These are phyloP conservation scores for Eupleurogrammus muticus DNA, from an alignment of 2,797 vertebrate genomes.

Conservation along the genomic window DNA sequence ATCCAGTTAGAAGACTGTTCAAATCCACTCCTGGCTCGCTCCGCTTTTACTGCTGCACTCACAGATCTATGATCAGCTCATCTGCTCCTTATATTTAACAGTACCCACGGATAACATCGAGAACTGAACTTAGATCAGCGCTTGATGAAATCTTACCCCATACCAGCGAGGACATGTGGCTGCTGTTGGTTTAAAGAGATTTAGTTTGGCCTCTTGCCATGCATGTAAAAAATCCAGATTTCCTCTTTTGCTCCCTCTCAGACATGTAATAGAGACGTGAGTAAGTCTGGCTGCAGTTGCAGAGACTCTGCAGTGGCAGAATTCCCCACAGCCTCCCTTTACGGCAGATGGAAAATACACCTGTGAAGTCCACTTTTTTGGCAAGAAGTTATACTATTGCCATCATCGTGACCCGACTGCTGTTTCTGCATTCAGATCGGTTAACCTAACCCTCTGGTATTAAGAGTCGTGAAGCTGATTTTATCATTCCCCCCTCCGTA, in stretches of 20 bases:
- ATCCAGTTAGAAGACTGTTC: constrained; percentile 65
- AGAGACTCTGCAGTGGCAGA: constrained; percentile 53
- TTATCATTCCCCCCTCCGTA: constrained; percentile 7
- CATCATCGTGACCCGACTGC: constrained; percentile 40
- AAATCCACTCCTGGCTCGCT: constrained; percentile 69
- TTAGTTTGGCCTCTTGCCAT: constrained; percentile 77
- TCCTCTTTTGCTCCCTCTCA: constrained; percentile 70
- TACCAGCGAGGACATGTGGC: constrained; percentile 73
- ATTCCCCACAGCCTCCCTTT: constrained; percentile 49
- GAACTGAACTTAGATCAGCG: constrained; percentile 72
- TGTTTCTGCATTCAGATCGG: constrained; percentile 49
- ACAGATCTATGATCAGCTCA: constrained; percentile 67
- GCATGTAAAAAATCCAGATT: constrained; percentile 81
- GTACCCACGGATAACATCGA: constrained; percentile 70
- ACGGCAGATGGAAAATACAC: constrained; percentile 75
- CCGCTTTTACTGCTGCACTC: constrained; percentile 39
- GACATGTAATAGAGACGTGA: constrained; percentile 75
- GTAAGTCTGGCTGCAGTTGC: constrained; percentile 62
- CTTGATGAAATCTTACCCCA: constrained; percentile 70
- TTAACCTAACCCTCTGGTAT: constrained; percentile 31
- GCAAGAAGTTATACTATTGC: constrained; percentile 40
- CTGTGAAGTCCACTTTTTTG: constrained; percentile 61
- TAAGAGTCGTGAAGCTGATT: constrained; percentile 28
- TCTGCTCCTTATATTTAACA: constrained; percentile 66
- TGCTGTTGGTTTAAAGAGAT: constrained; percentile 81